These are phyloP conservation scores for Ceyx melanurus DNA, from an alignment of 2,113 vertebrate species.

Conservation along the genomic window DNA sequence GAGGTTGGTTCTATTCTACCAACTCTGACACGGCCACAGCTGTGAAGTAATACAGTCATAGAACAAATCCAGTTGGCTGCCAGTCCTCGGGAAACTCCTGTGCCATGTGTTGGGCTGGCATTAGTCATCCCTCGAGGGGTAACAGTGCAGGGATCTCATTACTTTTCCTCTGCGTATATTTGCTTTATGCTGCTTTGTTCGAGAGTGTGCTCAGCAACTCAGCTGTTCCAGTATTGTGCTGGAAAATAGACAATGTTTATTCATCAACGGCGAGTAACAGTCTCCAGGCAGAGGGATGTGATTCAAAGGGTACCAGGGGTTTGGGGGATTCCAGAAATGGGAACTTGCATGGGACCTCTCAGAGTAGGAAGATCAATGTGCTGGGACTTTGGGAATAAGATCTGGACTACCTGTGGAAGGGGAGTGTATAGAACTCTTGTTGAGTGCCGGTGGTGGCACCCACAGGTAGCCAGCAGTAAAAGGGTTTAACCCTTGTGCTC, in stretches of 20 bases:
- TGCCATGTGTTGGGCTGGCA: neutral
- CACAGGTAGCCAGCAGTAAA: neutral
- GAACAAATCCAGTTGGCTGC: neutral
- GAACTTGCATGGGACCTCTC: neutral
- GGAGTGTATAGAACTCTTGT: neutral
- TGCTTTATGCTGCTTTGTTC: neutral
- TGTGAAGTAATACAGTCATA: neutral
- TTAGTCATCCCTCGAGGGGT: neutral
- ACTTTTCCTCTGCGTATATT: neutral
- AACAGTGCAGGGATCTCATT: neutral
- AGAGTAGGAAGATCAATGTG: neutral
- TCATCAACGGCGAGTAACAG: neutral
- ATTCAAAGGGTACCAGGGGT: fast-evolving
- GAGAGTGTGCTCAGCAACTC: neutral
- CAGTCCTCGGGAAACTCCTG: neutral
- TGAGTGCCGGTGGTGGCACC: neutral
- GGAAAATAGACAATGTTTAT: neutral
- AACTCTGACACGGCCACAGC: neutral
- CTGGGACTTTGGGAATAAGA: neutral
- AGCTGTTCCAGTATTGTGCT: neutral
- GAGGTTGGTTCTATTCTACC: neutral
- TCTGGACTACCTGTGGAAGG: neutral
- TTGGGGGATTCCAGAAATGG: neutral
- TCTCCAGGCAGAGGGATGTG: neutral
- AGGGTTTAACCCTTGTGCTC: neutral